Evolutionary conservation across 1,140 invertebrate genomes (phyloP).

Genomic region (Whitmania pigra): DNA sequence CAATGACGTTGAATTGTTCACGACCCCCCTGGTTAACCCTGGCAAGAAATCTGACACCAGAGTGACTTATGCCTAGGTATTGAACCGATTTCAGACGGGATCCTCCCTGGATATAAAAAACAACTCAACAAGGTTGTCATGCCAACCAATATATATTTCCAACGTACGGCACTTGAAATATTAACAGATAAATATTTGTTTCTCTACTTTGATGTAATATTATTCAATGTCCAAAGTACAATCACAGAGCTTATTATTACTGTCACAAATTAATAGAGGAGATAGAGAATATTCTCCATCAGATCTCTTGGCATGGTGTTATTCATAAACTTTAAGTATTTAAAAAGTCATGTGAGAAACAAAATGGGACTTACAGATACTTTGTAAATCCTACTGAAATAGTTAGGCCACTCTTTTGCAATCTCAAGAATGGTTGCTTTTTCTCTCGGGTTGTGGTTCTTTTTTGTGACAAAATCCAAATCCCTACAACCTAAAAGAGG

Average conservation of each 20-base stretch:
- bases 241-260: no score
- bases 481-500: background rate
- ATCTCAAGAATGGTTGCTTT: background rate
- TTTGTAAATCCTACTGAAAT: slow-evolving; percentile 3
- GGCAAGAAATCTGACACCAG: background rate
- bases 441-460: background rate
- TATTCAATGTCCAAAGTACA: no score
- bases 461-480: background rate
- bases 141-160: no score
- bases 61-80: slow-evolving; percentile 2
- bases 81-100: background rate
- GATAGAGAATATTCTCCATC: no score
- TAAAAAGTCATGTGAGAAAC: no score
- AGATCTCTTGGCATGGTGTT: no score
- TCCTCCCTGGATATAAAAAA: background rate
- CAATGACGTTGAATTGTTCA: background rate
- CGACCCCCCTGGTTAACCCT: background rate
- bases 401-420: background rate
- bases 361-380: background rate
- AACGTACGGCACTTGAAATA: no score
- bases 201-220: no score
- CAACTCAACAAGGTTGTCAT: no score
- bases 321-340: no score
- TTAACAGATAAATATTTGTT: no score
- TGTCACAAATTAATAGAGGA: no score